These are phyloP conservation scores for Euzetes globulus DNA, from an alignment of 2,888 invertebrate genomes.

Conservation along the genomic window DNA sequence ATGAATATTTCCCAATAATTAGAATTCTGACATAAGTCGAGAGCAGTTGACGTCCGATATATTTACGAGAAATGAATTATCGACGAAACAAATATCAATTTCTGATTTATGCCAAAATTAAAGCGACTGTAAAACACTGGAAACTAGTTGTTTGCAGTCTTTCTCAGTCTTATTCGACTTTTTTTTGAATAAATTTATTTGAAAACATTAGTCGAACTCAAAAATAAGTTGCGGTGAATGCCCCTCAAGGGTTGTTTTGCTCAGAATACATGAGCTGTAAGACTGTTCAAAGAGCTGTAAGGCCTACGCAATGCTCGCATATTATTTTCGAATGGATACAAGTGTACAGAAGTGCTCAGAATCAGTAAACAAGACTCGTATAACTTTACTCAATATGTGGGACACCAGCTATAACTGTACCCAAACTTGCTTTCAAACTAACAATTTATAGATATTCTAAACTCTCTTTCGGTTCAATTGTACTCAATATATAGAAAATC, in stretches of 20 bases:
- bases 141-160: neutral
- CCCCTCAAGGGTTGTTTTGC: constrained; percentile 30
- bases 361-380: constrained; percentile 8
- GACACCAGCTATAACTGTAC: neutral
- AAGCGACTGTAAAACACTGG: too few species aligned
- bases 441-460: neutral
- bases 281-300: neutral
- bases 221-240: constrained; percentile 25
- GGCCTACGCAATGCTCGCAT: neutral
- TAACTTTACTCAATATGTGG: constrained; percentile 11
- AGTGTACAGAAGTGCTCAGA: neutral
- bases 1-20: neutral
- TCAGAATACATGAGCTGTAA: constrained; percentile 1
- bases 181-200: neutral
- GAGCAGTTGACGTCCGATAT: too few species aligned
- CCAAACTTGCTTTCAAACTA: constrained; percentile 3
- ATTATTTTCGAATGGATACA: too few species aligned
- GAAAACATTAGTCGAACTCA: neutral
- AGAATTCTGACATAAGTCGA: neutral
- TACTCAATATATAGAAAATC: neutral
- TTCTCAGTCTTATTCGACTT: neutral
- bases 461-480: neutral
- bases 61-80: too few species aligned
- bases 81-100: too few species aligned
- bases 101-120: too few species aligned